Evolutionary conservation across 2,888 invertebrate species (phyloP), one percentile per base, ranked within the genome.

Genomic region (Drosophila tripunctata): DNA sequence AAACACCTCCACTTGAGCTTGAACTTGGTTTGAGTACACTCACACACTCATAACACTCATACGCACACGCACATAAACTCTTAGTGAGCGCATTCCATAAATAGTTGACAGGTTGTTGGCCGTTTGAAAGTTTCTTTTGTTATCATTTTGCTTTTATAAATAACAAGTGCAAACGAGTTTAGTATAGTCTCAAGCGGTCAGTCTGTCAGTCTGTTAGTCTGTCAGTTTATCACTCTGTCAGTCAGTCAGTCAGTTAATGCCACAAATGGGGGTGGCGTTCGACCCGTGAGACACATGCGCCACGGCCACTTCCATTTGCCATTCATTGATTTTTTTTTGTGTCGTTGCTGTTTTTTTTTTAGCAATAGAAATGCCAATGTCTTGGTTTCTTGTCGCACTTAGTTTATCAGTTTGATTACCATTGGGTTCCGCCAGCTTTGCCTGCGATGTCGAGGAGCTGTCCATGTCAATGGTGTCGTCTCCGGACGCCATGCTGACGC

Each of bases 401-500:
- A 15, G 21, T 7, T 44, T n/a, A 15, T 8, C n/a, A 15, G 27
- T 30, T 21, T 10, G 1, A 33, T 87, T 84, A 76, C 75, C 76
- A 70, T 79, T 80, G 65, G 92, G 93, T 12, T 93, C 93, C 75
- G 92, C 93, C 67, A 92, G 93, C 88, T 94, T 93, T 89, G 94
- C 94, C 91, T 92, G 93, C 69, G 92, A 91, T 84, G 93, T 92
- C 2, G 90, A 90, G 89, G 94, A 93, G 91, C 93, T 93, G 92
- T 95, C 95, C 92, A 95, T 93, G 93, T 96, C 96, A 90, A 96
- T 96, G 91, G 94, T 94, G 93, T 96, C 81, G 67, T 87, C 81
- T 56, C 95, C 95, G 92, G 96, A 95, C 94, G 96, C 96, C 96
- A 96, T 96, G 68, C 75, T 92, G 93, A 93, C 61, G 52, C 66